Evolutionary conservation across 2,113 vertebrate genomes (phyloP), one percentile per base, ranked within the genome.

Genomic region (Phaethon lepturus): DNA sequence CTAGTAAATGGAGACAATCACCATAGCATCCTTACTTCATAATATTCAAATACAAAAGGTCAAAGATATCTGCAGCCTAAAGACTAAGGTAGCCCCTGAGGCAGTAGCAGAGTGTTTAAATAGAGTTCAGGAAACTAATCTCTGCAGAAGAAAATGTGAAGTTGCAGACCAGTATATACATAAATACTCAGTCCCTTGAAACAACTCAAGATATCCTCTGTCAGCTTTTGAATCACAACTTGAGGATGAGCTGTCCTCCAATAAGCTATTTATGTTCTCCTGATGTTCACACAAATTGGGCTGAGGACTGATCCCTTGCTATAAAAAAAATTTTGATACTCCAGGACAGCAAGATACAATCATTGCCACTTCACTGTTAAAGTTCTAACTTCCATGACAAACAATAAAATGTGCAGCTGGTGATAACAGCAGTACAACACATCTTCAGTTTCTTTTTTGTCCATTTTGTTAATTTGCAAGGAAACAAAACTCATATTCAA

Each of bases 401-500:
- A 62, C 79, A 95, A 92, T 91, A 49, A 93, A 82, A 23, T 67
- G 14, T 89, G 79, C 76, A 96, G 90, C 76, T 96, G 91, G 92
- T 76, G 68, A 66, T 66, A 87, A 52, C 72, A 88, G 38, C 56
- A 86, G 42, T 14, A 49, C 49, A 82, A 38, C 55, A 40, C 25
- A 76, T 76, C 29, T 82, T 87, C 52, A 45, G 16, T 42, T 62
- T 71, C 31, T 66, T 93, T 94, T 74, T 80, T 86, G 1, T 5
- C n/a, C 13, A n/a, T 85, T 94, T 85, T 71, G 40, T 76, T 71
- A 42, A 45, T 80, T 80, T 91, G 64, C 40, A 85, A 95, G 33
- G 28, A 29, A 92, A 83, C 10, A 74, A 93, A 86, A 22, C 52
- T 72, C 56, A 58, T 52, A 67, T 88, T 85, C 49, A 72, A 93